These are phyloP conservation scores for Chrysodeixis includens DNA, from an alignment of 2,888 invertebrate genomes.

Conservation along the genomic window DNA sequence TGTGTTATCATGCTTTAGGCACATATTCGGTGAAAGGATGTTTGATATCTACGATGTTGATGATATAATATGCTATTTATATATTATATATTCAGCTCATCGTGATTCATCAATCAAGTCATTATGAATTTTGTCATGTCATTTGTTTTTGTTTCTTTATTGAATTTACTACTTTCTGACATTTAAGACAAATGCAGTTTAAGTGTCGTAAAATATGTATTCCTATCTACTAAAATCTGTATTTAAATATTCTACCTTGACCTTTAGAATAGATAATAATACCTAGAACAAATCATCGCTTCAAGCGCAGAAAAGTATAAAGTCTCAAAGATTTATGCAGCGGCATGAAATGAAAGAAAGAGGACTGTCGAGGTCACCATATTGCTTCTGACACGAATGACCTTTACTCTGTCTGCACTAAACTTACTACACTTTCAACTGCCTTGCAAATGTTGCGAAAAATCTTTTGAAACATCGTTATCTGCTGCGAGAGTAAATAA, in stretches of 20 bases:
- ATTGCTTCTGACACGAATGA: neutral
- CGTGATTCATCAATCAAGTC: neutral
- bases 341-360: neutral
- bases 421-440: neutral
- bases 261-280: too few species aligned
- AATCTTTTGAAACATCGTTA: too few species aligned
- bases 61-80: too few species aligned
- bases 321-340: neutral
- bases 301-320: too few species aligned
- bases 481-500: too few species aligned
- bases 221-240: too few species aligned
- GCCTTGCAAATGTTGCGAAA: neutral
- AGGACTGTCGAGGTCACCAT: neutral
- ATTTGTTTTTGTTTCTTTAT: neutral
- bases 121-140: neutral
- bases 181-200: too few species aligned
- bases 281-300: neutral
- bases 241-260: too few species aligned
- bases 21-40: neutral
- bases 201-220: too few species aligned
- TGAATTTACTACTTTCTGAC: too few species aligned
- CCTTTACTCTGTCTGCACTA: neutral
- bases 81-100: neutral
- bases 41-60: too few species aligned
- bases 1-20: neutral